Percentiles rank a stretch among this genome's conserved stretches.
phyloP scores from a whole-genome alignment of 2,888 invertebrate genomes.

The Falcaria lacertinaria region DNA sequence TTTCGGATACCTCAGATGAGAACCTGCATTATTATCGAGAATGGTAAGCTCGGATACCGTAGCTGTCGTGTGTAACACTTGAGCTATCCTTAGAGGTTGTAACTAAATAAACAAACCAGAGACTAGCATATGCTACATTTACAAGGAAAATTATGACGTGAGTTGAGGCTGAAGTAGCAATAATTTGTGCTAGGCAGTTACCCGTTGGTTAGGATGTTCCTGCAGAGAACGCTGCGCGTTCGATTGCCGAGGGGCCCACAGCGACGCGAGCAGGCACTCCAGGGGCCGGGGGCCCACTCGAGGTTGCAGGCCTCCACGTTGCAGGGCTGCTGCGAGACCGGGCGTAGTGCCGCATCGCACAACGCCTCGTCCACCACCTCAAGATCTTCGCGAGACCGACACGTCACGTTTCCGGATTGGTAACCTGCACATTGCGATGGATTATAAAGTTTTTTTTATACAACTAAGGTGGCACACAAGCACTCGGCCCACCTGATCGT shows the following conservation, averaged over 20 bases:
- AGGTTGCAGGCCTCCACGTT: conserved; percentile 88
- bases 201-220: conserved; percentile 87
- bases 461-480: too few relatives aligned
- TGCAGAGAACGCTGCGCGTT: conserved; percentile 87
- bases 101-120: too few relatives aligned
- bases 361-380: conserved; percentile 86
- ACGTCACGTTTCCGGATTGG: conserved; percentile 88
- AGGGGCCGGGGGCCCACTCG: conserved; percentile 87
- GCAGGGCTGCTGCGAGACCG: conserved; percentile 85
- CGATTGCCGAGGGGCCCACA: conserved; percentile 81
- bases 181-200: conserved; percentile 27
- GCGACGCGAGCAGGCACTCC: conserved; percentile 90
- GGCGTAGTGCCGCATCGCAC: conserved; percentile 88
- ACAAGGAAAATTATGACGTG: too few relatives aligned
- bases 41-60: too few relatives aligned
- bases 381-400: conserved; percentile 86
- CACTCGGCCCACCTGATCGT: too few relatives aligned
- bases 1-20: conserved; percentile 85
- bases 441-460: too few relatives aligned
- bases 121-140: too few relatives aligned
- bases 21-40: conserved; percentile 66
- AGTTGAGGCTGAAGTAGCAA: too few relatives aligned
- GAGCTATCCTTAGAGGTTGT: too few relatives aligned
- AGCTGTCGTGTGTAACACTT: too few relatives aligned
- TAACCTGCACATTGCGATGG: conserved; percentile 83